These are phyloP conservation scores for Callaeas wilsoni DNA, from an alignment of 2,113 vertebrate genomes.

Conservation along the genomic window DNA sequence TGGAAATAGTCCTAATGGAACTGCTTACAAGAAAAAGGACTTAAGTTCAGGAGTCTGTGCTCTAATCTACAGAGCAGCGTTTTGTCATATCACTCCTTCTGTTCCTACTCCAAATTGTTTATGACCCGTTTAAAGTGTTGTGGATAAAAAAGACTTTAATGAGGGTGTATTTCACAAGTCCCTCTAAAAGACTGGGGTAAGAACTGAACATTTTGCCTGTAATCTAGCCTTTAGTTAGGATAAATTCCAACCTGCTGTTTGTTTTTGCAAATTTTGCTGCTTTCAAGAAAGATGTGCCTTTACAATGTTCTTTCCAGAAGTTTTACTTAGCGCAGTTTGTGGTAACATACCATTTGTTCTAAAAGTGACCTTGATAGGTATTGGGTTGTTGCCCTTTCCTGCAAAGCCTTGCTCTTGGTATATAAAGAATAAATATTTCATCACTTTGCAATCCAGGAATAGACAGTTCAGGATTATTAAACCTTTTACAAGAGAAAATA, in stretches of 20 bases:
- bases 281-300: neutral
- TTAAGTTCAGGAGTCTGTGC: neutral
- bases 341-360: neutral
- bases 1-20: neutral
- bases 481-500: neutral
- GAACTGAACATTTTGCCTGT: neutral
- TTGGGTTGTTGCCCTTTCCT: neutral
- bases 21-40: neutral
- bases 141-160: neutral
- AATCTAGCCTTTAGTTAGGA: neutral
- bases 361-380: neutral
- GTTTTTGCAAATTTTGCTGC: neutral
- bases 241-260: neutral
- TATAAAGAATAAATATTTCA: neutral
- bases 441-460: neutral
- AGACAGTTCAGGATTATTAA: neutral
- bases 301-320: neutral
- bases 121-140: neutral
- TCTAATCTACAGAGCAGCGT: neutral
- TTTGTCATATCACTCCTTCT: neutral
- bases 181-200: neutral
- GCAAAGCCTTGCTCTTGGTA: neutral
- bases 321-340: neutral
- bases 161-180: neutral
- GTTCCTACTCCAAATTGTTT: neutral